Percentiles rank a stretch among this genome's conserved stretches.
These are phyloP conservation scores for Poicephalus meyeri DNA, from an alignment of 2,113 vertebrate species.

Conservation along the genomic window DNA sequence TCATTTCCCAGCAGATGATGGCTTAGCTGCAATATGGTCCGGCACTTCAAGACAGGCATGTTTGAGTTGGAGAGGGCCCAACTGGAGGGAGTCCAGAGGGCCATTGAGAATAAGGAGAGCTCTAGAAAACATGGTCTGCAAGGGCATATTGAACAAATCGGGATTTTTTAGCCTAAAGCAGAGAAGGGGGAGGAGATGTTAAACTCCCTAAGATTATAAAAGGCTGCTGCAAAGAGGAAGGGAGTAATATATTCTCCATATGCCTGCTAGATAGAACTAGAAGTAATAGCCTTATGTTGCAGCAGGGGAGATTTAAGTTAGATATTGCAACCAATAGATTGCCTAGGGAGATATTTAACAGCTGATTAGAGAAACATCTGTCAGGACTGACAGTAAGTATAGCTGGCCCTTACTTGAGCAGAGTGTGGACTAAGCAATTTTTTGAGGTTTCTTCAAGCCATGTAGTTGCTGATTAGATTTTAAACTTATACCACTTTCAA, in stretches of 20 bases:
- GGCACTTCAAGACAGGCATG: slow-evolving; percentile 24
- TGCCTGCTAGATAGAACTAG: slow-evolving; percentile 48
- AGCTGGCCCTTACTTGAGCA: not conserved
- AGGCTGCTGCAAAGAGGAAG: slow-evolving; percentile 14
- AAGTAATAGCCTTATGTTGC: slow-evolving; percentile 61
- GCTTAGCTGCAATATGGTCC: slow-evolving; percentile 49
- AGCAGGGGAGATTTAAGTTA: slow-evolving; percentile 49
- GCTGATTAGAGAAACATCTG: slow-evolving; percentile 66
- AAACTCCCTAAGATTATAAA: slow-evolving; percentile 23
- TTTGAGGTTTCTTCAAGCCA: slow-evolving; percentile 3
- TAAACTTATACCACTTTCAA: not conserved
- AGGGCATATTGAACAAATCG: slow-evolving; percentile 41
- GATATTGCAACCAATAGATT: slow-evolving; percentile 60
- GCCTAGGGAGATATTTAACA: slow-evolving; percentile 45
- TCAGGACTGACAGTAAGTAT: slow-evolving; percentile 12
- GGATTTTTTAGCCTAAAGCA: slow-evolving; percentile 37
- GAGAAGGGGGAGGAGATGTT: slow-evolving; percentile 24
- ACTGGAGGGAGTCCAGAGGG: slow-evolving; percentile 53
- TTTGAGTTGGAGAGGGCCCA: slow-evolving; percentile 48
- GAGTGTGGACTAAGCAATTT: not conserved
- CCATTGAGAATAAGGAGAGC: slow-evolving; percentile 1
- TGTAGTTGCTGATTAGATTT: slow-evolving; percentile 8
- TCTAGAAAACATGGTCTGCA: slow-evolving; percentile 40
- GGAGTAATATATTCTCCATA: slow-evolving; percentile 63
- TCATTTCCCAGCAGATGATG: slow-evolving; percentile 51